Conservation (phyloP, 2,888 invertebrate species). For the Hydrotaea diabolus region DNA sequence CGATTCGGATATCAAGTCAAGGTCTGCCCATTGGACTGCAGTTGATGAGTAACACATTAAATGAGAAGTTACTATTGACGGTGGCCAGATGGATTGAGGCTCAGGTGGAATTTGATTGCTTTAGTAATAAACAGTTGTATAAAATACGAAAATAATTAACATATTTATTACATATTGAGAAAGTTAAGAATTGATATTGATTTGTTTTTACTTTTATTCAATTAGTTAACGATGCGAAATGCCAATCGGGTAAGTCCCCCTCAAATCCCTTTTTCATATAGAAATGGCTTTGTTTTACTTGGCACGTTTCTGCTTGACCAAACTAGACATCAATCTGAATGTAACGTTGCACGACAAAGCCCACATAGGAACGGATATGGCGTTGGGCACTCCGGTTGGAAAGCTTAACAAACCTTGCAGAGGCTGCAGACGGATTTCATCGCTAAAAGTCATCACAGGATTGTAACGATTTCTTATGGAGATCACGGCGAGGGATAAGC, state of each 20-base stretch:
- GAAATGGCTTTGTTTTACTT: constrained; percentile 60
- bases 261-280: neutral
- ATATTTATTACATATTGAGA: neutral
- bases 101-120: constrained; percentile 81
- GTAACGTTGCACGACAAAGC: constrained; percentile 81
- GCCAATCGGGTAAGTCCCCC: neutral
- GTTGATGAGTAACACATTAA: constrained; percentile 90
- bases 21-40: constrained; percentile 93
- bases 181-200: neutral
- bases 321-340: constrained; percentile 74
- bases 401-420: constrained; percentile 81
- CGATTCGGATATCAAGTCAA: constrained; percentile 87
- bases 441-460: constrained; percentile 81
- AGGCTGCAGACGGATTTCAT: constrained; percentile 81
- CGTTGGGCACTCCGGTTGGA: constrained; percentile 81
- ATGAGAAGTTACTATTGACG: constrained; percentile 88
- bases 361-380: constrained; percentile 82
- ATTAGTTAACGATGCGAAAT: neutral
- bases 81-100: constrained; percentile 91
- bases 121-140: constrained; percentile 73
- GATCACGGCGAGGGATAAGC: constrained; percentile 77
- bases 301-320: constrained; percentile 69
- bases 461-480: constrained; percentile 80
- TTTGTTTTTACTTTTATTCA: neutral
- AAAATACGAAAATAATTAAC: constrained; percentile 67